Conservation (phyloP, 2,797 vertebrate genomes). For the Microcaecilia unicolor region DNA sequence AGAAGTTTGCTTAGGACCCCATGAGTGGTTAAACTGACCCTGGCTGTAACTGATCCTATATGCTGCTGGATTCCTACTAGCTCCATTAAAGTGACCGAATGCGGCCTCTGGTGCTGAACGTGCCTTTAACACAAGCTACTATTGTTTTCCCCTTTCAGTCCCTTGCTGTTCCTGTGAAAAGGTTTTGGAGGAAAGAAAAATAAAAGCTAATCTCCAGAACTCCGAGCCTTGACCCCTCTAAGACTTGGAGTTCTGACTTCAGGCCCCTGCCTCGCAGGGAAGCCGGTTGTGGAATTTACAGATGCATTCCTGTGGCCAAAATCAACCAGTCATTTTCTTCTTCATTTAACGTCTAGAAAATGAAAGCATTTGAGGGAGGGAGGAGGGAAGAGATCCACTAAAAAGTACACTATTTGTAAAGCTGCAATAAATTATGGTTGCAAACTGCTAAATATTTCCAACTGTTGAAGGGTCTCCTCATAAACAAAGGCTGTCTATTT, state of each 20-base stretch:
- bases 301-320: not conserved
- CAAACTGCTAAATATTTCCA: conserved; percentile 4
- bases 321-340: not conserved
- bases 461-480: not conserved
- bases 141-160: not conserved
- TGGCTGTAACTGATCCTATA: too few relatives aligned
- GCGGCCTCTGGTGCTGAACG: not conserved
- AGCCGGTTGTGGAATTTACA: accelerated
- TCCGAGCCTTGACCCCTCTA: too few relatives aligned
- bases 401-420: conserved; percentile 16
- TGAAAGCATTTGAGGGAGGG: too few relatives aligned
- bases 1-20: too few relatives aligned
- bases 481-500: accelerated
- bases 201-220: not conserved
- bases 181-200: not conserved
- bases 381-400: conserved; percentile 1
- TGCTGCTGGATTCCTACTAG: too few relatives aligned
- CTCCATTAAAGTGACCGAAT: not conserved
- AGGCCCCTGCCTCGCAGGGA: accelerated
- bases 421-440: conserved; percentile 18
- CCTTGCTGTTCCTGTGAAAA: not conserved
- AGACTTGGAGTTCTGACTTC: too few relatives aligned
- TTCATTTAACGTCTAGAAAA: not conserved
- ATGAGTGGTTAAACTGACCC: too few relatives aligned
- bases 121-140: not conserved